Percentiles rank a stretch among this genome's conserved stretches.
Conservation (phyloP, 2,888 invertebrate genomes). For the Sycophila texana region DNA sequence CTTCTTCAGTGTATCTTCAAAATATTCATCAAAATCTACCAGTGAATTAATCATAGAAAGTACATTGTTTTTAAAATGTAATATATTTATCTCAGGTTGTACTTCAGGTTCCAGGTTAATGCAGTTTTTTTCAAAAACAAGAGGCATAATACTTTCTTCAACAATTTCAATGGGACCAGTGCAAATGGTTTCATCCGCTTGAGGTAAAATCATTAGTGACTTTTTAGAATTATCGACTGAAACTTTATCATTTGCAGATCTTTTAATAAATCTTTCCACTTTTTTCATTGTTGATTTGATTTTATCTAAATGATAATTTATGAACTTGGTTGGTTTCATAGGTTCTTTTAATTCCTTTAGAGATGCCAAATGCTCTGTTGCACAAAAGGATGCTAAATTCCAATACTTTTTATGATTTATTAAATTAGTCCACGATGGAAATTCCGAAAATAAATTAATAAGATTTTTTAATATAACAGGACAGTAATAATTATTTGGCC, state of each 20-base stretch:
- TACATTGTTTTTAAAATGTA: slow-evolving; percentile 37
- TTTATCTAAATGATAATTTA: slow-evolving; percentile 42
- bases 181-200: neutral
- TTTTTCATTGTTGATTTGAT: slow-evolving; percentile 7
- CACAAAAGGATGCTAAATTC: slow-evolving; percentile 30
- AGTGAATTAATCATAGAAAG: slow-evolving; percentile 29
- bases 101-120: neutral
- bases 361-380: slow-evolving; percentile 35
- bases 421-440: slow-evolving; percentile 54
- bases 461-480: slow-evolving; percentile 50
- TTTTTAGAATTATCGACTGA: slow-evolving; percentile 26
- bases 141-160: neutral
- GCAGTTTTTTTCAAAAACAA: neutral
- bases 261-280: slow-evolving; percentile 11
- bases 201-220: neutral
- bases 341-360: slow-evolving; percentile 28
- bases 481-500: slow-evolving; percentile 49
- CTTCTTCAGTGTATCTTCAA: slow-evolving; percentile 26
- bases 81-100: slow-evolving; percentile 32
- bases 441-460: slow-evolving; percentile 46
- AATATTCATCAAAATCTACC: slow-evolving; percentile 46
- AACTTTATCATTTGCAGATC: slow-evolving; percentile 8
- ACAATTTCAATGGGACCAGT: neutral
- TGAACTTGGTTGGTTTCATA: slow-evolving; percentile 41
- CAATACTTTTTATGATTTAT: slow-evolving; percentile 34